A percentile compares a stretch with the other conserved stretches of the same genome.
These are phyloP conservation scores for Petromus typicus DNA, from an alignment of 2,113 vertebrate species.

Conservation along the genomic window DNA sequence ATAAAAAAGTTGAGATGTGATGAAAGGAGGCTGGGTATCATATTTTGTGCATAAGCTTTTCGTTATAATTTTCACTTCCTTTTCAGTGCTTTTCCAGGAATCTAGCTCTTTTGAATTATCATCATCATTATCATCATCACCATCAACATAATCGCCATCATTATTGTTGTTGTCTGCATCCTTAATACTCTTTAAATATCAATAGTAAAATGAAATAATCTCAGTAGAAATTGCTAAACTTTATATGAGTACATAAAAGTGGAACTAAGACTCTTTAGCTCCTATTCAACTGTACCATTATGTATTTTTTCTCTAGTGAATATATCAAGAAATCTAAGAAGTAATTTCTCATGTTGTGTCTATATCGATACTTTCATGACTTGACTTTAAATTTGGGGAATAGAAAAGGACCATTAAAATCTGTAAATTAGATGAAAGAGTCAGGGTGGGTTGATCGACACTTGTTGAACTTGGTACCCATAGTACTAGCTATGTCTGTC, in stretches of 20 bases:
- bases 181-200: not conserved
- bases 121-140: not conserved
- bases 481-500: not conserved
- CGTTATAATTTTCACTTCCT: not conserved
- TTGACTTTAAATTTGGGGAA: slow-evolving; percentile 4
- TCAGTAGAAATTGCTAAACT: not conserved
- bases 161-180: not conserved
- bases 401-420: not conserved
- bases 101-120: slow-evolving; percentile 13
- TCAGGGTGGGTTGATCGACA: not conserved
- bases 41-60: slow-evolving; percentile 2
- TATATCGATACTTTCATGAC: not conserved
- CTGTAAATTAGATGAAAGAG: not conserved
- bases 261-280: not conserved
- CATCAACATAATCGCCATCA: not conserved
- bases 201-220: not conserved
- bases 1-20: not conserved
- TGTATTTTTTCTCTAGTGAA: not conserved
- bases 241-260: not conserved
- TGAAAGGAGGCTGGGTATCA: not conserved
- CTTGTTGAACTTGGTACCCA: not conserved
- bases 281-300: not conserved
- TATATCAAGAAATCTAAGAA: not conserved
- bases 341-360: not conserved
- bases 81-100: slow-evolving; percentile 10